Evolutionary conservation across 2,113 vertebrate genomes (phyloP).

Genomic region (Dromaius novaehollandiae): DNA sequence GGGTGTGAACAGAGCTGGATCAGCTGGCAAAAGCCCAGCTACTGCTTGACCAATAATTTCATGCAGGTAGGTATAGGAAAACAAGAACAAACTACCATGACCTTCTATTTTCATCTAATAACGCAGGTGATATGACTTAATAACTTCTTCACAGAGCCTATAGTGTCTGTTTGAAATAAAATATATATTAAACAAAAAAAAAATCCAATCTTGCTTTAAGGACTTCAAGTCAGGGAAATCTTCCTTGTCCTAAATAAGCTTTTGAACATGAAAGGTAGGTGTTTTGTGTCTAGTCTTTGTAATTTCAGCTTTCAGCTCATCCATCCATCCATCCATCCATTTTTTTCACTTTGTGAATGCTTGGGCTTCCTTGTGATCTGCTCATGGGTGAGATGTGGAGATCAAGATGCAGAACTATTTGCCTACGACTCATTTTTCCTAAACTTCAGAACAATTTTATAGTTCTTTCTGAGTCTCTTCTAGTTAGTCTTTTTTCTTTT

Average conservation of each 20-base stretch:
- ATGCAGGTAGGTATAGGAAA: background rate
- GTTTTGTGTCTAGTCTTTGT: background rate
- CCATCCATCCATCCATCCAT: background rate
- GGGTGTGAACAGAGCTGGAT: background rate
- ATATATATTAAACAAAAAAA: background rate
- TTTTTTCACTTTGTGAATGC: background rate
- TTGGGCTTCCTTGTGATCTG: background rate
- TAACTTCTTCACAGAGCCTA: background rate
- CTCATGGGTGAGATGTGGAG: background rate
- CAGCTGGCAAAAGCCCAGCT: background rate
- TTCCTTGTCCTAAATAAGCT: background rate
- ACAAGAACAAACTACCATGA: background rate
- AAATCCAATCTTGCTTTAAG: background rate
- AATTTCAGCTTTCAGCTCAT: slow-evolving; percentile 1
- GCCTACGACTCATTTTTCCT: background rate
- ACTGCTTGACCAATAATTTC: background rate
- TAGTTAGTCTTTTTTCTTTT: background rate
- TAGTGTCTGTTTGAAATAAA: background rate
- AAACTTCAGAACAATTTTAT: background rate
- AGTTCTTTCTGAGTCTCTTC: background rate
- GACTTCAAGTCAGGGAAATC: background rate
- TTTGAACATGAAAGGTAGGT: background rate
- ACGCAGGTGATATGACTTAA: background rate
- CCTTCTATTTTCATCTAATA: background rate
- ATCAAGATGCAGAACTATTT: background rate